Percentiles rank a stretch among this genome's conserved stretches.
These are phyloP conservation scores for Philhelius pedissequus DNA, from an alignment of 2,888 invertebrate genomes.

Conservation along the genomic window DNA sequence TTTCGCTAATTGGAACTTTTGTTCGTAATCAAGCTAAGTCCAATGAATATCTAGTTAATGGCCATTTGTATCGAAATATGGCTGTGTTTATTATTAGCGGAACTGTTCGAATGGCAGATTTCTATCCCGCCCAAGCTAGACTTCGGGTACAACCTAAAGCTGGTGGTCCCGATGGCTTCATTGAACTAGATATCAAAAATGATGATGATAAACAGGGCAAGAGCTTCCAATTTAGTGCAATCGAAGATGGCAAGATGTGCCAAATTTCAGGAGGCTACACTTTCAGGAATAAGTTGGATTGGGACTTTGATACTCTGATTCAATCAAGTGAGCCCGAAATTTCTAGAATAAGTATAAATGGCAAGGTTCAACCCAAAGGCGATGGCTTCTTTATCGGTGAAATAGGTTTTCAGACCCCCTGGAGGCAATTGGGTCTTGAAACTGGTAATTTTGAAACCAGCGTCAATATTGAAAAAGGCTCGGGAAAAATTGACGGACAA, in stretches of 20 bases:
- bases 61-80: slow-evolving; percentile 78
- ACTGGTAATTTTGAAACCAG: slow-evolving; percentile 74
- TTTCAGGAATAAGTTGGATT: slow-evolving; percentile 76
- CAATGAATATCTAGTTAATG: slow-evolving; percentile 75
- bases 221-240: slow-evolving; percentile 75
- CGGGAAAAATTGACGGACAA: slow-evolving; percentile 74
- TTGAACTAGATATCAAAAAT: slow-evolving; percentile 74
- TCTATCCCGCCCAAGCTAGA: slow-evolving; percentile 77
- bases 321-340: slow-evolving; percentile 76
- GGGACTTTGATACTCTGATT: slow-evolving; percentile 78
- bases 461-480: slow-evolving; percentile 71
- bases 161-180: slow-evolving; percentile 77
- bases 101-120: slow-evolving; percentile 76
- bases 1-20: slow-evolving; percentile 77
- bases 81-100: slow-evolving; percentile 78
- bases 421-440: slow-evolving; percentile 77
- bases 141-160: slow-evolving; percentile 79
- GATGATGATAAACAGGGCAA: slow-evolving; percentile 71
- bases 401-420: slow-evolving; percentile 75
- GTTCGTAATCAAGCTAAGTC: slow-evolving; percentile 68
- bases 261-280: slow-evolving; percentile 78
- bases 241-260: slow-evolving; percentile 79
- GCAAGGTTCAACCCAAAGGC: slow-evolving; percentile 71
- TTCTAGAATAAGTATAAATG: slow-evolving; percentile 74
- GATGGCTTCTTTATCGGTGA: slow-evolving; percentile 71